These are phyloP conservation scores for Platynereis dumerilii DNA, from an alignment of 2,888 invertebrate species.

Conservation along the genomic window DNA sequence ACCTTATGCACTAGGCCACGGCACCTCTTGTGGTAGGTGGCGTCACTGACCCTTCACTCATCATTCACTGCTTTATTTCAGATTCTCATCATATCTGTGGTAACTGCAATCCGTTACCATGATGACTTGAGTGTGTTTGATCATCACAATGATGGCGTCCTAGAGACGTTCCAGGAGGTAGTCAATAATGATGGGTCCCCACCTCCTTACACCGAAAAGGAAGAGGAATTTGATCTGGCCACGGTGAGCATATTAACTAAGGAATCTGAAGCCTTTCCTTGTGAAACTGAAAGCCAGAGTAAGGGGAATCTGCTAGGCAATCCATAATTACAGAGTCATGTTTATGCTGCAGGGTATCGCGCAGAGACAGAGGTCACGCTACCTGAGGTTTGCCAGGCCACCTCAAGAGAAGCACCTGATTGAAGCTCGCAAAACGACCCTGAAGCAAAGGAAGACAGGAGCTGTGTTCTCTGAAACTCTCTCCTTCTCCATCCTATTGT, in stretches of 20 bases:
- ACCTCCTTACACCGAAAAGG: too few relatives aligned
- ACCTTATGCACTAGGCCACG: too few relatives aligned
- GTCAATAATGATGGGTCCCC: too few relatives aligned
- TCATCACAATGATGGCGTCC: conserved; percentile 44
- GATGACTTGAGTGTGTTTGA: conserved; percentile 52
- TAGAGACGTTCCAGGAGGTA: conserved; percentile 7
- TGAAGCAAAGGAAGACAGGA: conserved; percentile 58
- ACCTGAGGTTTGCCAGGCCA: conserved; percentile 59
- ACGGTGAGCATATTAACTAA: too few relatives aligned
- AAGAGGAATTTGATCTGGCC: too few relatives aligned
- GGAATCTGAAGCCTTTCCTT: too few relatives aligned
- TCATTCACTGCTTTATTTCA: conserved; percentile 26
- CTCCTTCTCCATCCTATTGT: conserved; percentile 37
- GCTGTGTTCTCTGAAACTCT: conserved; percentile 47
- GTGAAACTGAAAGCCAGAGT: too few relatives aligned
- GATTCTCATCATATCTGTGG: conserved; percentile 51
- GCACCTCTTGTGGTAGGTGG: too few relatives aligned
- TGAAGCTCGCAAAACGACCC: conserved; percentile 54
- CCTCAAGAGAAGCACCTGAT: conserved; percentile 60
- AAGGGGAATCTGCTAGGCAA: too few relatives aligned
- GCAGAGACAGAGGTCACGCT: conserved; percentile 59
- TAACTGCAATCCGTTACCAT: conserved; percentile 49
- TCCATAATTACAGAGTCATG: too few relatives aligned
- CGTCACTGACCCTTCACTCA: too few relatives aligned
- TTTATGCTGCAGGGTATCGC: conserved; percentile 51